A percentile compares a stretch with the other conserved stretches of the same genome.
Conservation (phyloP, 2,797 vertebrate species). For the Etheostoma perlongum region DNA sequence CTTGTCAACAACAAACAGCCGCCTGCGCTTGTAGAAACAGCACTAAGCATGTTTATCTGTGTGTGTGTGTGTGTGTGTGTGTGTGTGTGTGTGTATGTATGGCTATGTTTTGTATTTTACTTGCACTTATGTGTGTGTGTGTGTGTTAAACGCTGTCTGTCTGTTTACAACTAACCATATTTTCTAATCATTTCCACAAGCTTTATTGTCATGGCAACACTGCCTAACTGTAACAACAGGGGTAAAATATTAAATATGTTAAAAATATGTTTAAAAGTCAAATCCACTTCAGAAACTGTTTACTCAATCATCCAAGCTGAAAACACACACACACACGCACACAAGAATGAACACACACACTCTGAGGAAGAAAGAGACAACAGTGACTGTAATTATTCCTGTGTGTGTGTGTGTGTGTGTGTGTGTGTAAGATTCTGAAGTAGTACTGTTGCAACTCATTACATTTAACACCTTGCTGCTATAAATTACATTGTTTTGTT, state of each 20-base stretch:
- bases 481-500: too few relatives aligned
- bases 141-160: not conserved
- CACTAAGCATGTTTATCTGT: conserved; percentile 43
- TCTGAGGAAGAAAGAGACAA: too few relatives aligned
- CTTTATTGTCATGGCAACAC: not conserved
- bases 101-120: not conserved
- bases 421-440: too few relatives aligned
- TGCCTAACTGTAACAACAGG: not conserved
- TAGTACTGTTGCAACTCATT: too few relatives aligned
- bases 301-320: not conserved
- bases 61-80: conserved; percentile 4
- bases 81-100: not conserved
- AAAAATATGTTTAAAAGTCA: too few relatives aligned
- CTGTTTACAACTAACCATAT: not conserved
- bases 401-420: too few relatives aligned
- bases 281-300: not conserved
- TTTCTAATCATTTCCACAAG: not conserved
- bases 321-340: too few relatives aligned
- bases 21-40: conserved; percentile 48
- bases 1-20: conserved; percentile 56
- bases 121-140: too few relatives aligned
- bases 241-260: not conserved
- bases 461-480: too few relatives aligned
- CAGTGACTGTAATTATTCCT: too few relatives aligned
- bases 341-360: too few relatives aligned